Conservation (phyloP, 2,113 vertebrate genomes). For the Pelecanoides urinatrix region DNA sequence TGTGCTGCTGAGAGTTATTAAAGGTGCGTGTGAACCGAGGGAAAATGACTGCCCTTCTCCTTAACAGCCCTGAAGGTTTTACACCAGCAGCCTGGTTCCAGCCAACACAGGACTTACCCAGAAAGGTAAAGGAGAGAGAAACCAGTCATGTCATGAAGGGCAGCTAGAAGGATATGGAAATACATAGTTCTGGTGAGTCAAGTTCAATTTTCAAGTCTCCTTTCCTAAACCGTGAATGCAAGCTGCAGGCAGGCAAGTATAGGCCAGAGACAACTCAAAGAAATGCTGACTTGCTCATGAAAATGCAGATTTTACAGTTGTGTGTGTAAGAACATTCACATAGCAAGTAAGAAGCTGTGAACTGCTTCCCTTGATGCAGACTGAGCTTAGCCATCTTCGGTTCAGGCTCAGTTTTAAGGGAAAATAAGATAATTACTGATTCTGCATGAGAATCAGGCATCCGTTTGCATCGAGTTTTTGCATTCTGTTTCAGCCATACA, state of each 20-base stretch:
- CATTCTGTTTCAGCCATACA: background rate
- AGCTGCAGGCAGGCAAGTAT: constrained; percentile 7
- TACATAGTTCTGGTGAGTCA: background rate
- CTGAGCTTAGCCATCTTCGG: background rate
- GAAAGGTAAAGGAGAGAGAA: background rate
- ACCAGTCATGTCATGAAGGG: background rate
- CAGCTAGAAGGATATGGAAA: background rate
- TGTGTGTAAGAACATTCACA: constrained; percentile 7
- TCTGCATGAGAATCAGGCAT: background rate
- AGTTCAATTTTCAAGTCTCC: background rate
- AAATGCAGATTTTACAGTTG: constrained; percentile 54
- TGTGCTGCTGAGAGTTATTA: background rate
- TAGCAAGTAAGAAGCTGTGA: constrained; percentile 39
- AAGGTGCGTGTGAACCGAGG: background rate
- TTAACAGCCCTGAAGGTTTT: background rate
- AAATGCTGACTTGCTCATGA: constrained; percentile 51
- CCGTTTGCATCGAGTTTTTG: background rate
- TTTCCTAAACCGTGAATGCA: background rate
- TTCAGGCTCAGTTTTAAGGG: constrained; percentile 23
- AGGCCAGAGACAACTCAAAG: constrained; percentile 20
- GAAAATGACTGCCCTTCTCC: background rate
- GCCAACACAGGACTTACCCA: background rate
- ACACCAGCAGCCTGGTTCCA: background rate
- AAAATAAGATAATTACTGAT: background rate
- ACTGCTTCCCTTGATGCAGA: background rate